Evolutionary conservation across 2,888 invertebrate genomes (phyloP).

Genomic region (Pycnomerus fuliginosus): DNA sequence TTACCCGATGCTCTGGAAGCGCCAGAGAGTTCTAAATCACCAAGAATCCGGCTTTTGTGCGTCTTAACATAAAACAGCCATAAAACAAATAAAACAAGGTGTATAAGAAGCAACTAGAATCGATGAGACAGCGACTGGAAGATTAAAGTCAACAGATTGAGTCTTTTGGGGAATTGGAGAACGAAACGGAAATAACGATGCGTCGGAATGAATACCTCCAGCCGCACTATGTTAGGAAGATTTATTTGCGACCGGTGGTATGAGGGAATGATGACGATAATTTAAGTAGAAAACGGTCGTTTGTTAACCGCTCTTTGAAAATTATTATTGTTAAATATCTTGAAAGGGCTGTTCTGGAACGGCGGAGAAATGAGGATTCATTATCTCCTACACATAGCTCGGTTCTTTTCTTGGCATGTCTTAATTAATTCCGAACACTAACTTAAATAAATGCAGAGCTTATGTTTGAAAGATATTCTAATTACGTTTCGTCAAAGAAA

Average conservation of each 20-base stretch:
- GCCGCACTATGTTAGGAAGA: conserved; percentile 37
- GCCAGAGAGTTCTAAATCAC: too few relatives aligned
- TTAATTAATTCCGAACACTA: conserved; percentile 37
- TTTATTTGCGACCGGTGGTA: conserved; percentile 36
- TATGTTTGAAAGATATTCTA: conserved; percentile 34
- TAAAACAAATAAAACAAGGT: conserved; percentile 39
- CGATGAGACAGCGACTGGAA: conserved; percentile 42
- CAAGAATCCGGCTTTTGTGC: conserved; percentile 15
- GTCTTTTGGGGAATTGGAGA: conserved; percentile 43
- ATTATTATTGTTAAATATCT: too few relatives aligned
- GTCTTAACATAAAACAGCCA: conserved; percentile 32
- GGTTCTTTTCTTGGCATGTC: conserved; percentile 1
- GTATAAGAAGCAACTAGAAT: conserved; percentile 38
- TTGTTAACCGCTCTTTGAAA: too few relatives aligned
- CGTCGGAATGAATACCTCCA: conserved; percentile 37
- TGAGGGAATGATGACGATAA: conserved; percentile 3
- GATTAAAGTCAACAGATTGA: conserved; percentile 46
- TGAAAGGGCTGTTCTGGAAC: too few relatives aligned
- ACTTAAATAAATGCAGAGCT: conserved; percentile 39
- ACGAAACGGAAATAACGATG: conserved; percentile 45
- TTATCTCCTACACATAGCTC: neutral
- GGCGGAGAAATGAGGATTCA: neutral
- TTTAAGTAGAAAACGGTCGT: conserved; percentile 6
- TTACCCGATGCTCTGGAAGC: too few relatives aligned
- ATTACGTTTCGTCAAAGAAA: conserved; percentile 28